Evolutionary conservation across 2,113 vertebrate species (phyloP).

Genomic region (Chloroceryle aenea): DNA sequence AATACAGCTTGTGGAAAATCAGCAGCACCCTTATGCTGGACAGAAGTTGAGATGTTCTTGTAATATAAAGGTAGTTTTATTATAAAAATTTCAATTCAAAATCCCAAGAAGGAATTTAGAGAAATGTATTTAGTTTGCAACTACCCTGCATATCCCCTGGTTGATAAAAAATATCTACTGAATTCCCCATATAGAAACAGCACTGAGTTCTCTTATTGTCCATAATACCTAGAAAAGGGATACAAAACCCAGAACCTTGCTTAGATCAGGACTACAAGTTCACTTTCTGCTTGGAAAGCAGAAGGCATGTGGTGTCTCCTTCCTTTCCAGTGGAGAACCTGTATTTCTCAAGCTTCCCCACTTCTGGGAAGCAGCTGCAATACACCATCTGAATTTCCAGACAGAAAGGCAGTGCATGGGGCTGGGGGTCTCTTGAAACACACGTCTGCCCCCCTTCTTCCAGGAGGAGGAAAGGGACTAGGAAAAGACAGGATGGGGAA

Average conservation of each 20-base stretch:
- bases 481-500: not conserved
- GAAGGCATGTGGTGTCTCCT: not conserved
- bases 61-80: not conserved
- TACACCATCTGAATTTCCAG: not conserved
- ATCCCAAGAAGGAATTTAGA: not conserved
- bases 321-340: not conserved
- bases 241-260: not conserved
- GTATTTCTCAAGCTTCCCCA: not conserved
- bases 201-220: not conserved
- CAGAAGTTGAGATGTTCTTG: not conserved
- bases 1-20: not conserved
- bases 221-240: not conserved
- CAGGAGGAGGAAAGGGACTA: not conserved
- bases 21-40: not conserved
- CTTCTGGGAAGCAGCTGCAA: not conserved
- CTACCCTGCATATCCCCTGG: not conserved
- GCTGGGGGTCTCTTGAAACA: not conserved
- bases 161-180: not conserved
- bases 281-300: not conserved
- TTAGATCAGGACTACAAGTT: not conserved
- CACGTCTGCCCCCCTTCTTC: not conserved
- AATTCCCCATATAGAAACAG: not conserved
- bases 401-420: not conserved
- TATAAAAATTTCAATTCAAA: not conserved
- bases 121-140: not conserved